phyloP scores from a whole-genome alignment of 2,113 vertebrate species.

The Fulica atra region DNA sequence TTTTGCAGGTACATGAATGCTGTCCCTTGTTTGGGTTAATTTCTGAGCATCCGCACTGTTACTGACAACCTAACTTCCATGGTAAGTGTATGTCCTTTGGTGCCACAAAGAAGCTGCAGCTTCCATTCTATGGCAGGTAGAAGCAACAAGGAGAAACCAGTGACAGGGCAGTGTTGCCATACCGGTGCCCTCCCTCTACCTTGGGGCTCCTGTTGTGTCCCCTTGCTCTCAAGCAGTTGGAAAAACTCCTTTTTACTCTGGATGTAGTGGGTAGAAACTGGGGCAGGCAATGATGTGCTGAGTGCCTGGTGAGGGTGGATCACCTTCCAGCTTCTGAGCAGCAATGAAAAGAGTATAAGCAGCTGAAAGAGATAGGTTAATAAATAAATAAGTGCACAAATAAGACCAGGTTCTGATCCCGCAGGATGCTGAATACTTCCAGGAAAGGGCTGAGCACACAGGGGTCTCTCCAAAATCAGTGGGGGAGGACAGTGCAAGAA shows the following conservation, averaged over 20 bases:
- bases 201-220: neutral
- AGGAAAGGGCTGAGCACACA: neutral
- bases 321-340: neutral
- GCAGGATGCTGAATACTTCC: neutral
- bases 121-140: neutral
- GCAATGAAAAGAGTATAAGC: accelerated
- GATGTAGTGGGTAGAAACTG: neutral
- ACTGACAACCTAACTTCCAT: neutral
- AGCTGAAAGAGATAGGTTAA: neutral
- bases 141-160: neutral
- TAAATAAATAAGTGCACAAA: neutral
- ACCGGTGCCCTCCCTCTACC: neutral
- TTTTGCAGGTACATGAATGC: neutral
- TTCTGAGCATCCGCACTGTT: neutral
- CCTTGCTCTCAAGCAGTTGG: neutral
- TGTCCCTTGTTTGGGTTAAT: neutral
- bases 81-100: accelerated
- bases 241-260: neutral
- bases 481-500: neutral
- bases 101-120: neutral
- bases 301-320: accelerated
- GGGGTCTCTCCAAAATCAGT: neutral
- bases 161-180: neutral
- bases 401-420: neutral
- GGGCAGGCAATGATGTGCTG: accelerated